phyloP scores from a whole-genome alignment of 1,140 invertebrate species.

The Drosophila paulistorum region DNA sequence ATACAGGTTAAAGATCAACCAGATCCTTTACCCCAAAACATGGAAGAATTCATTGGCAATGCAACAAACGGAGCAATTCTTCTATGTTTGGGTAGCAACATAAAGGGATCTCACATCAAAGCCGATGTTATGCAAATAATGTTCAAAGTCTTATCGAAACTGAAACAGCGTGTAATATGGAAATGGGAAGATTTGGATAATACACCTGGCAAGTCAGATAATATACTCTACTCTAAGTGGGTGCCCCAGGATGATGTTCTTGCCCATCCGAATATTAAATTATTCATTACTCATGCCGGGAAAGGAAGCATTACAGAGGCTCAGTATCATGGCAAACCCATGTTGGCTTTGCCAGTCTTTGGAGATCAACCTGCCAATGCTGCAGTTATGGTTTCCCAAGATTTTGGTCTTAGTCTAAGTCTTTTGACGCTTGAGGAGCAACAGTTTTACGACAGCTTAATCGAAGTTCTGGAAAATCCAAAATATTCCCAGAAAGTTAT shows the following conservation, averaged over 20 bases:
- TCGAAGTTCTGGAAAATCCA: constrained; percentile 59
- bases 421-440: constrained; percentile 84
- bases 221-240: constrained; percentile 85
- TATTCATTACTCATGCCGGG: constrained; percentile 90
- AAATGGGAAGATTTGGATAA: constrained; percentile 82
- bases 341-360: constrained; percentile 84
- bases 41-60: constrained; percentile 51
- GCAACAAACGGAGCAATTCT: constrained; percentile 83
- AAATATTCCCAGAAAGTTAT: constrained; percentile 43
- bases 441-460: constrained; percentile 45
- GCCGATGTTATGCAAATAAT: constrained; percentile 80
- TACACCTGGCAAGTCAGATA: constrained; percentile 83
- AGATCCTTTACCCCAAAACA: constrained; percentile 60
- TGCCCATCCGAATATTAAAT: constrained; percentile 85
- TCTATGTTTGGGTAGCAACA: constrained; percentile 85
- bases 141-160: constrained; percentile 82
- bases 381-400: constrained; percentile 34
- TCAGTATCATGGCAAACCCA: constrained; percentile 83
- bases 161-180: constrained; percentile 84
- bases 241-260: constrained; percentile 85
- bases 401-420: constrained; percentile 64
- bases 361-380: constrained; percentile 74
- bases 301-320: constrained; percentile 84
- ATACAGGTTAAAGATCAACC: constrained; percentile 76
- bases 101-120: constrained; percentile 81